phyloP scores from a whole-genome alignment of 2,113 vertebrate genomes.

The Castor canadensis region DNA sequence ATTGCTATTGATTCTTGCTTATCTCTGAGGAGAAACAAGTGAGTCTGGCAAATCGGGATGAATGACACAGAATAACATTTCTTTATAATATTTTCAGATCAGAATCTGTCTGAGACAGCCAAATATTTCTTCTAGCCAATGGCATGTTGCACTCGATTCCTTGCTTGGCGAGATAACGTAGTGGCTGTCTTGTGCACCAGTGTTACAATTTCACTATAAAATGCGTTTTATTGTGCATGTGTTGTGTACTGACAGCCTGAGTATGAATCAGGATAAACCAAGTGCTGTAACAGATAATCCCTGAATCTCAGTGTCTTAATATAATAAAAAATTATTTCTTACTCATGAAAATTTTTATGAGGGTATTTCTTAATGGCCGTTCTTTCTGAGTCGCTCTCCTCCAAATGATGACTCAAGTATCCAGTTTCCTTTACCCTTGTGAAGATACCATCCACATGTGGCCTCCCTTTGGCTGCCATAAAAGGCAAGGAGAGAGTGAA shows the following conservation, averaged over 20 bases:
- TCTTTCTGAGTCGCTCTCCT: background rate
- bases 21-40: background rate
- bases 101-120: background rate
- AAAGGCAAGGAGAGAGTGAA: background rate
- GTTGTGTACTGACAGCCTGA: background rate
- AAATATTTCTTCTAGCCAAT: background rate
- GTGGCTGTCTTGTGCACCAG: background rate
- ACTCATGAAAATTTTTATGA: background rate
- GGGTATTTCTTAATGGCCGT: background rate
- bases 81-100: constrained; percentile 8
- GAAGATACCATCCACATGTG: background rate
- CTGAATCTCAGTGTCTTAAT: background rate
- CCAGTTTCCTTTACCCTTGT: background rate
- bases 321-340: constrained; percentile 15
- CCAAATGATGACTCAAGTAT: background rate
- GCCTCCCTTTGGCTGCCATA: background rate
- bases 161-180: background rate
- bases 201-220: background rate
- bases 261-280: background rate
- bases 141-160: background rate
- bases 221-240: background rate
- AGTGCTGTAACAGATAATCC: constrained; percentile 4
- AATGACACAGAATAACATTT: background rate
- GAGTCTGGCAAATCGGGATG: background rate
- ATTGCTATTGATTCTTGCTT: background rate